phyloP scores from a whole-genome alignment of 2,888 invertebrate species.

The Oligia latruncula region DNA sequence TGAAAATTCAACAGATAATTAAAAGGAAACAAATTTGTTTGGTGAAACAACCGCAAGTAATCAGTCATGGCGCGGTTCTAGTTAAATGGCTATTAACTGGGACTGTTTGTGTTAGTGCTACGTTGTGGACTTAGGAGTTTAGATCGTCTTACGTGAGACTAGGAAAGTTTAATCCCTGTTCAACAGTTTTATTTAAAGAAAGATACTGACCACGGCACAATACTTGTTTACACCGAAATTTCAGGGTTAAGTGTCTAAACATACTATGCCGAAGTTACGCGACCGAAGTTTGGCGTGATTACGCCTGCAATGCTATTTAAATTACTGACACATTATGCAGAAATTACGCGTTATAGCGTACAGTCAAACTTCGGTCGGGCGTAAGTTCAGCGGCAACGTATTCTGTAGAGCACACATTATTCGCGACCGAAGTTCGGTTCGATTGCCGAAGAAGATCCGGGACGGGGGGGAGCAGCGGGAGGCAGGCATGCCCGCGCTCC shows the following conservation, averaged over 20 bases:
- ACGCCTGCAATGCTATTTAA: no score
- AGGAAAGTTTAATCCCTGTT: background rate
- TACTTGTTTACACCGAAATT: background rate
- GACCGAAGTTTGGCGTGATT: no score
- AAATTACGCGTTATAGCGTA: no score
- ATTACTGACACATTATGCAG: no score
- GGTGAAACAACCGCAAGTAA: constrained; percentile 26
- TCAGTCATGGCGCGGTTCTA: constrained; percentile 16
- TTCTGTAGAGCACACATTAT: no score
- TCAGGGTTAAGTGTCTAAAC: background rate
- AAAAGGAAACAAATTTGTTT: constrained; percentile 55
- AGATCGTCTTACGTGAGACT: constrained; percentile 2
- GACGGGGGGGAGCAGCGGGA: no score
- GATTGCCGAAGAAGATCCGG: no score
- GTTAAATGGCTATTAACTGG: constrained; percentile 43
- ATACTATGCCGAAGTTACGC: no score
- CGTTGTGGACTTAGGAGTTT: constrained; percentile 20
- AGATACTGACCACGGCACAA: background rate
- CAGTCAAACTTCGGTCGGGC: no score
- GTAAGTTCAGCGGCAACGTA: no score
- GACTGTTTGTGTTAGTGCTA: constrained; percentile 25
- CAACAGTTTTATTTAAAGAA: background rate
- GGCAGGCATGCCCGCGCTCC: no score
- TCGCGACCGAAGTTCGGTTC: no score
- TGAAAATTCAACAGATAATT: constrained; percentile 46